Base-by-base conservation (phyloP, 2,888 invertebrate genomes). In the Callyntrura guangdongensis region DNA sequence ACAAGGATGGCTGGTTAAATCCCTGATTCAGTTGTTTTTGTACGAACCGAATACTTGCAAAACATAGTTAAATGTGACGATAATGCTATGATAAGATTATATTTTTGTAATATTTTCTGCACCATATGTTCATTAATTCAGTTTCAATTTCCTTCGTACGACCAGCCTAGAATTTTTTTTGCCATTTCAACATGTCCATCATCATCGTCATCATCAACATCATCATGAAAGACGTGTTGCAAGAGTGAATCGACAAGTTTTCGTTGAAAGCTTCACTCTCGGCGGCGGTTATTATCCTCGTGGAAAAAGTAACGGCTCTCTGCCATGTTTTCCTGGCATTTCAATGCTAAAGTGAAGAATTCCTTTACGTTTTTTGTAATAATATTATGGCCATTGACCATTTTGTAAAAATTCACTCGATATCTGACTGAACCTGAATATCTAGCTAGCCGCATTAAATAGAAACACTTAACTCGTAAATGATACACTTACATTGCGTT, bases 61-160 rank as follows among this genome's bases (percentile, higher is more conserved):
- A 8, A 61, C 20, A 17, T 61, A 53, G 11, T 5, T n/a, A 53
- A 64, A 12, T 12, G 22, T 17, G 17, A 64, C 5, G n/a, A 53
- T 12, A 53, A 53, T 14, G 8, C 3, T 9, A 53, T 53, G 53
- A 14, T 36, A 27, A 67, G 14, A 67, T 67, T 22, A n/a, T 49
- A 77, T 87, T n/a, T 87, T 88, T 91, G 84, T 88, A 91, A 88
- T 91, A 67, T 79, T 88, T 85, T 88, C 87, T 91, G 79, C 88
- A 74, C 87, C 91, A 91, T 91, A 87, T 91, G 91, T 79, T 91
- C 91, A 88, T 88, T 88, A 91, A 91, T 69, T 91, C 91, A 88
- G 77, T 88, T 91, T 91, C 88, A 91, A 83, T 91, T 91, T 88
- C 91, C 91, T 88, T 84, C 69, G 49, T 72, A 4, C 5, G 45